phyloP scores from a whole-genome alignment of 2,113 vertebrate species.

The Camelus bactrianus region DNA sequence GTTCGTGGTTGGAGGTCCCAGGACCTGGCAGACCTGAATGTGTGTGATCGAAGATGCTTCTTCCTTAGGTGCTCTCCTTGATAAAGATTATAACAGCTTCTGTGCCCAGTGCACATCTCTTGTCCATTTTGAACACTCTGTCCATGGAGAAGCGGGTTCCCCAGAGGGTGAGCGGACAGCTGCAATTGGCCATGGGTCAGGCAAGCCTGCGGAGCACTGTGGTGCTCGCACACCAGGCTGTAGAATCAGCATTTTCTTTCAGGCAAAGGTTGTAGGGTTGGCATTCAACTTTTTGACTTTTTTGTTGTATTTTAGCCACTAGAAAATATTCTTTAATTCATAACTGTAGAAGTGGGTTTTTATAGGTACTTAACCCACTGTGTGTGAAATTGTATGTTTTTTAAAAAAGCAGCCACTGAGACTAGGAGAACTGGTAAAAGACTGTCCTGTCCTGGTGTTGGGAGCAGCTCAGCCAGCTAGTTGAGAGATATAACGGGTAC shows the following conservation, averaged over 20 bases:
- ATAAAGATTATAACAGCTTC: background rate
- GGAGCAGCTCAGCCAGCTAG: background rate
- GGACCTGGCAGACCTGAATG: fast-evolving
- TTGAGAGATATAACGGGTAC: background rate
- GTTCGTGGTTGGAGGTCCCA: background rate
- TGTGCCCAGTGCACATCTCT: fast-evolving
- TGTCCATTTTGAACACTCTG: background rate
- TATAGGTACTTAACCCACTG: background rate
- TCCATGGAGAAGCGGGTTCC: background rate
- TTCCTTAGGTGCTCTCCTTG: background rate
- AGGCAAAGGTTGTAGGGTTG: background rate
- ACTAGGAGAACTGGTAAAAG: background rate
- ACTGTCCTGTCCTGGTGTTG: background rate
- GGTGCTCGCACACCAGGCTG: background rate
- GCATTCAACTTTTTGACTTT: background rate
- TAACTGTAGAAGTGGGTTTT: background rate
- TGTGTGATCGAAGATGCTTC: background rate
- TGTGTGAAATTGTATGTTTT: background rate
- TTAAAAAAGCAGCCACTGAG: background rate
- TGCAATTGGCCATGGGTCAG: fast-evolving
- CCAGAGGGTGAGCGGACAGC: fast-evolving
- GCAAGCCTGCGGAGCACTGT: background rate
- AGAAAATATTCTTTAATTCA: background rate
- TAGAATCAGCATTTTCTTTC: background rate
- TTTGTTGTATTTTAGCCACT: background rate